phyloP scores from a whole-genome alignment of 2,888 invertebrate genomes.

The Mactromeris polynyma region DNA sequence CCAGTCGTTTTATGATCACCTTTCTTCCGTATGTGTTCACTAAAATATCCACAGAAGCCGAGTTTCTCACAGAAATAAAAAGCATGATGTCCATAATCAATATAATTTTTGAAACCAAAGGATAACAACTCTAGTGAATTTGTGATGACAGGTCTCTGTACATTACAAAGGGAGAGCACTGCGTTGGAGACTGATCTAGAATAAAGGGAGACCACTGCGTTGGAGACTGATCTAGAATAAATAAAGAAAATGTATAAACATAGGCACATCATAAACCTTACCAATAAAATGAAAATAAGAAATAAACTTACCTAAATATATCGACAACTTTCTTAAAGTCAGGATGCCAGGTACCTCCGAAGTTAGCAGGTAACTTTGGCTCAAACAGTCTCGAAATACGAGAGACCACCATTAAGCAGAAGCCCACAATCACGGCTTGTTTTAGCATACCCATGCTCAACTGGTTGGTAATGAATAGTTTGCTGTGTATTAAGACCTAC shows the following conservation, averaged over 20 bases:
- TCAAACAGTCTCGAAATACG: slow-evolving; percentile 36
- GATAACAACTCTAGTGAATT: too few species aligned
- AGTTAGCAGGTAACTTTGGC: slow-evolving; percentile 54
- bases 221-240: background rate
- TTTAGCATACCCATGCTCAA: slow-evolving; percentile 20
- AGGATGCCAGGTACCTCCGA: slow-evolving; percentile 71
- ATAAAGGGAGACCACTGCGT: too few species aligned
- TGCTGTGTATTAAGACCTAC: background rate
- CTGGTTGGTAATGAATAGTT: background rate
- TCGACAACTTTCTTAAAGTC: slow-evolving; percentile 70
- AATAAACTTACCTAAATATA: slow-evolving; percentile 57
- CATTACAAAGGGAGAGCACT: too few species aligned
- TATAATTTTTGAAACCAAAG: too few species aligned
- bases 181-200: too few species aligned
- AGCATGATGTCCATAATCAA: too few species aligned
- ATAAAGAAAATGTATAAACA: background rate
- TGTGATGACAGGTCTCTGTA: too few species aligned
- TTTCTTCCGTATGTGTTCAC: too few species aligned
- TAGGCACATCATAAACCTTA: background rate
- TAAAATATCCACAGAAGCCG: too few species aligned
- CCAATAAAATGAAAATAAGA: background rate
- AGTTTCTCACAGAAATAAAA: too few species aligned
- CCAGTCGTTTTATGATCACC: too few species aligned
- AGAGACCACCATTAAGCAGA: slow-evolving; percentile 19
- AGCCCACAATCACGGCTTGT: slow-evolving; percentile 1